Base-by-base conservation (phyloP, 2,113 vertebrate species). In the Nothoprocta perdicaria region DNA sequence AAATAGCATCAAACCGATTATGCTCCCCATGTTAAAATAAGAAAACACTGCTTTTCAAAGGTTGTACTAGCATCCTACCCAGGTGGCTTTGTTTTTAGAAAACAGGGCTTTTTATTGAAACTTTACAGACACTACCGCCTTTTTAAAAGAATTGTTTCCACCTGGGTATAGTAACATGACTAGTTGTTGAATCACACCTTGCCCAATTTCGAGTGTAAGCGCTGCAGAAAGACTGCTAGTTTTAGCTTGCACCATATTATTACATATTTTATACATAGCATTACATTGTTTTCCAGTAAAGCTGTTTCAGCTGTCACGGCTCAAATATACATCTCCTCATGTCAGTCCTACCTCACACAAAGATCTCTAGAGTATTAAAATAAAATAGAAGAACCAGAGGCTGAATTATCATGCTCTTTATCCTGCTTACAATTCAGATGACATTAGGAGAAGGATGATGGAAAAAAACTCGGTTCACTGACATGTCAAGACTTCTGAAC, bases 1-100 rank as follows among this genome's bases (percentile, higher is more conserved):
- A 94, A 94, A 91, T 10, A 86, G 85, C 84, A 92, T 53, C 89
- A 88, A 88, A 92, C 52, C 95, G 93, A 92, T 95, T 90, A 92
- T 45, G 33, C 53, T 81, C 78, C 73, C 65, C 90, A 65, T 80
- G 86, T 75, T 81, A 55, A 86, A 79, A 80, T 33, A 88, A 86
- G 84, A 90, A 78, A 90, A 71, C 75, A 22, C 23, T 53, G 88
- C 82, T 93, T 80, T 78, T 73, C 80, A 68, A 88, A 90, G 92
- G 74, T 79, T 86, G 71, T 38, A 35, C 57, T 82, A 80, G 61
- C 46, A 83, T 33, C 48, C 88, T 21, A 26, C 63, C 52, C 43
- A 52, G 65, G 90, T 67, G 76, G 0, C 14, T 69, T 60, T 82
- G 78, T 84, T 90, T 90, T 60, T 29, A 91, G 72, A 77, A 89